Base-by-base conservation (phyloP, 2,113 vertebrate species). In the Brachyhypopomus occidentalis region DNA sequence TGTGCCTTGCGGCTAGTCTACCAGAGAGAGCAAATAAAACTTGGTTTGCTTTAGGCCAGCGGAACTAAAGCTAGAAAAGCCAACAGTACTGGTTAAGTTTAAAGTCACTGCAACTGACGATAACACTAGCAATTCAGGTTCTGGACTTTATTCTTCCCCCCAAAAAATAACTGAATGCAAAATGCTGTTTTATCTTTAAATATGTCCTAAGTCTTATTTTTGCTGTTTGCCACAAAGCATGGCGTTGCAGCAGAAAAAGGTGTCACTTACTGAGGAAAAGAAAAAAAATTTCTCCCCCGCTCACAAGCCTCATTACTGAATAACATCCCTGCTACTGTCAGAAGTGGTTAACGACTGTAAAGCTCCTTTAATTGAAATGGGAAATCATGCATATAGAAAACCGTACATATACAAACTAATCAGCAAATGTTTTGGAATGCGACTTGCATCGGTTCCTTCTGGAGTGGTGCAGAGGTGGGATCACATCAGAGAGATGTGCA, bases 41-140 rank as follows among this genome's bases (percentile, higher is more conserved):
- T 56, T 62, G 52, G 77, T 77, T 83, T 83, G 77, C 71, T 80
- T 83, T 58, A 77, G 80, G 80, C 76, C 77, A 67, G 67, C 25
- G 36, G 59, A 62, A 48, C 60, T 66, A 45, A 27, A 41, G 60
- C 52, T 22, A 59, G 56, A 5, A 41, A 41, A 70, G 7, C 66
- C 36, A 22, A 22, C 66, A 41, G 36, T 38, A 16, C 1, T 38
- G 64, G 23, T 17, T 36, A 36, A 67, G 64, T 67, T 34, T 19
- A 36, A 64, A 64, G 27, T 64, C 62, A 20, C 27, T 67, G 27
- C 20, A 30, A 36, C 64, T 36, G 22, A 9, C 7, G 2, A 52
- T 52, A 52, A 14, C 45, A 62, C 60, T 62, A 6, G 45, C 45
- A 52, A 14, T 52, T 52, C 45, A 14, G 45, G 1, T 11, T 52